Percentiles rank a stretch among this genome's conserved stretches.
phyloP scores from a whole-genome alignment of 2,888 invertebrate species.

The Netelia fuscicornis region DNA sequence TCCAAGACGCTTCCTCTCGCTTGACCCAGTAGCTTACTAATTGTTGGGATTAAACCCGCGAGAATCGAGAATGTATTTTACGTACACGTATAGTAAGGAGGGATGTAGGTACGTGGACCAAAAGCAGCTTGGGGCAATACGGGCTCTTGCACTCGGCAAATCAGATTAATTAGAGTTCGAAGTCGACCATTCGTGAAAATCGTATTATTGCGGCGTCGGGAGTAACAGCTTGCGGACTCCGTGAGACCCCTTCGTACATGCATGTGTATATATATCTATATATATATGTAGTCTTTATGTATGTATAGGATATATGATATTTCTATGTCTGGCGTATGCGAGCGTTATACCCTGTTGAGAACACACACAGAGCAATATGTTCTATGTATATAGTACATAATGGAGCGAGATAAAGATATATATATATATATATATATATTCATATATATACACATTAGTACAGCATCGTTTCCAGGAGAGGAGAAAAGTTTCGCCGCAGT shows the following conservation, averaged over 20 bases:
- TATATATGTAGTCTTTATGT: background rate
- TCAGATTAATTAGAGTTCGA: slow-evolving; percentile 83
- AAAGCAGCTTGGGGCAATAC: slow-evolving; percentile 34
- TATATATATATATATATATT: background rate
- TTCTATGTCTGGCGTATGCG: slow-evolving; percentile 36
- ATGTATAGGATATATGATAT: background rate
- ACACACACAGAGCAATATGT: slow-evolving; percentile 15
- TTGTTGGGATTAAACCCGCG: slow-evolving; percentile 59
- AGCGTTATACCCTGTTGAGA: slow-evolving; percentile 18
- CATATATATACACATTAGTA: slow-evolving; percentile 1
- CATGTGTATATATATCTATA: slow-evolving; percentile 3
- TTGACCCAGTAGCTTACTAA: slow-evolving; percentile 63
- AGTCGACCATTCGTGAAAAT: slow-evolving; percentile 81
- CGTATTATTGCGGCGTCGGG: slow-evolving; percentile 79
- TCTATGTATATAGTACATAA: slow-evolving; percentile 9
- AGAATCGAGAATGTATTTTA: slow-evolving; percentile 9
- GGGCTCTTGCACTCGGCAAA: slow-evolving; percentile 70
- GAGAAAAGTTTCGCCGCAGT: slow-evolving; percentile 37
- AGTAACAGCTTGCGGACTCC: slow-evolving; percentile 70
- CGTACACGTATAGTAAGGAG: slow-evolving; percentile 16
- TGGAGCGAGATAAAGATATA: background rate
- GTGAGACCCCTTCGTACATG: slow-evolving; percentile 21
- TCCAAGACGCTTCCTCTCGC: slow-evolving; percentile 23
- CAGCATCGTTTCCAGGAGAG: slow-evolving; percentile 15
- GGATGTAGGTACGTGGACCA: slow-evolving; percentile 6